phyloP scores from a whole-genome alignment of 2,797 vertebrate genomes.

The Linurgus olivaceus region DNA sequence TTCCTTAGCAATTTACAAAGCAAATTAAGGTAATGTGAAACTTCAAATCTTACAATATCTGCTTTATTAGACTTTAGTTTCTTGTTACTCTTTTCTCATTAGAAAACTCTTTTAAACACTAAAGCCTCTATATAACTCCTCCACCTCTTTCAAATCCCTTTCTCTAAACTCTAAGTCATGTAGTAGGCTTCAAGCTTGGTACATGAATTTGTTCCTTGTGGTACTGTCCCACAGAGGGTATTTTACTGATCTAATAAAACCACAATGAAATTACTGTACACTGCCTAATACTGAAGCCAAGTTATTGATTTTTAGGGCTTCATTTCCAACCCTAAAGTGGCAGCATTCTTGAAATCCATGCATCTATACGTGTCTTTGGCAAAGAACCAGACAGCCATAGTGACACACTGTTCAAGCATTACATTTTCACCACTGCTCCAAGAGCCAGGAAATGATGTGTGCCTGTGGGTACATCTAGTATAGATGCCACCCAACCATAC shows the following conservation, averaged over 20 bases:
- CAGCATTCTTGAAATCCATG: constrained; percentile 41
- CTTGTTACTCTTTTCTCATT: constrained; percentile 52
- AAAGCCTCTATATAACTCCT: constrained; percentile 38
- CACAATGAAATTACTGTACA: constrained; percentile 64
- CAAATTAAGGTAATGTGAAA: constrained; percentile 47
- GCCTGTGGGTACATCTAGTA: neutral
- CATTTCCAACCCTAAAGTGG: constrained; percentile 40
- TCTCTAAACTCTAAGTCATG: constrained; percentile 5
- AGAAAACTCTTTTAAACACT: constrained; percentile 46
- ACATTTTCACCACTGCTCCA: neutral
- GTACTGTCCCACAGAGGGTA: constrained; percentile 18
- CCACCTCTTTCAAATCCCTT: neutral
- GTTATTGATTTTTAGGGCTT: constrained; percentile 61
- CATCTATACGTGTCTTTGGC: constrained; percentile 35
- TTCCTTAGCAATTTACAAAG: constrained; percentile 49
- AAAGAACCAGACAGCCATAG: constrained; percentile 32
- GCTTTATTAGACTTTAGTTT: constrained; percentile 62
- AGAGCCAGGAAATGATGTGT: constrained; percentile 36
- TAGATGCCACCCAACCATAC: constrained; percentile 56
- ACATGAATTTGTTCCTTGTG: constrained; percentile 51
- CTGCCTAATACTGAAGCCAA: constrained; percentile 34
- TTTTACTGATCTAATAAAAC: constrained; percentile 67
- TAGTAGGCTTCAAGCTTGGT: constrained; percentile 28
- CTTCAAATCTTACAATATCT: constrained; percentile 47
- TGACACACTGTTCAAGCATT: neutral